A percentile compares a stretch with the other conserved stretches of the same genome.
Conservation (phyloP, 2,888 invertebrate species). For the Agrochola litura region DNA sequence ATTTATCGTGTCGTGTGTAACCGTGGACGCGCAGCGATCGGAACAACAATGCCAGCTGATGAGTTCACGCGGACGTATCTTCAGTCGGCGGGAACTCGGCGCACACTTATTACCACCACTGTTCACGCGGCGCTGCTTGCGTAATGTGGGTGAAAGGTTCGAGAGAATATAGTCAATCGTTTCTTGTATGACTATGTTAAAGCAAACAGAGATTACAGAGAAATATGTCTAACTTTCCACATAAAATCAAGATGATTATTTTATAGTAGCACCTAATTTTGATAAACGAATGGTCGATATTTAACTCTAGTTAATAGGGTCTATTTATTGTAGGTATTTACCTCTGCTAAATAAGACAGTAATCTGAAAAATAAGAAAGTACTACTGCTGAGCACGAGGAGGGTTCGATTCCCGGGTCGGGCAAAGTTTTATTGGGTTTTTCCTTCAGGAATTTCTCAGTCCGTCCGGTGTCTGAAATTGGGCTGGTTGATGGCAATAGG, state of each 20-base stretch:
- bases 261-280: not conserved
- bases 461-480: not conserved
- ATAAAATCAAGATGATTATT: not conserved
- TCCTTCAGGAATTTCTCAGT: not conserved
- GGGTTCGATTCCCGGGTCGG: not conserved
- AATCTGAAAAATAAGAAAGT: not conserved
- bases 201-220: not conserved
- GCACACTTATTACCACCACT: constrained; percentile 50
- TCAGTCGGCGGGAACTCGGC: constrained; percentile 32
- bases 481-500: not conserved
- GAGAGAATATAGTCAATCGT: not conserved
- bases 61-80: constrained; percentile 59
- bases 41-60: constrained; percentile 65
- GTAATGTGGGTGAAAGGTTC: constrained; percentile 13
- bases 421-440: not conserved
- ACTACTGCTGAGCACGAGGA: not conserved
- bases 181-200: not conserved
- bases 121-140: constrained; percentile 24
- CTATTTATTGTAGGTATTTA: not conserved
- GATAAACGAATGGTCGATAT: not conserved
- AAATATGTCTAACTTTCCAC: not conserved
- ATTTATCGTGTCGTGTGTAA: constrained; percentile 20
- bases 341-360: not conserved
- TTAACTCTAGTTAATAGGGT: not conserved
- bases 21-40: constrained; percentile 26